These are phyloP conservation scores for Coranthus polyacanthus DNA, from an alignment of 2,797 vertebrate species.

Conservation along the genomic window DNA sequence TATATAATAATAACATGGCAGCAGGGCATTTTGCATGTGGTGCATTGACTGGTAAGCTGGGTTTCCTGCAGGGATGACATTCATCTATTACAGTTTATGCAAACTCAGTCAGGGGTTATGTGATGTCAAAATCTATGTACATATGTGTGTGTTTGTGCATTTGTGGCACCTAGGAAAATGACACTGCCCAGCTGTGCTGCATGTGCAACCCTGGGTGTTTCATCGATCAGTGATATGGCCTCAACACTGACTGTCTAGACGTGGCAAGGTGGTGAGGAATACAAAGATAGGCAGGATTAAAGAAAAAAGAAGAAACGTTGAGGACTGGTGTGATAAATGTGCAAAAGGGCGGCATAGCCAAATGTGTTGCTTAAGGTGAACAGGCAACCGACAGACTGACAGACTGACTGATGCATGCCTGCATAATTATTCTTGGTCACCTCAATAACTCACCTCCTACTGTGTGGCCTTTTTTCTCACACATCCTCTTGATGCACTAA, in stretches of 20 bases:
- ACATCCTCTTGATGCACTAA: slow-evolving; percentile 39
- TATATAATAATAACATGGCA: slow-evolving; percentile 36
- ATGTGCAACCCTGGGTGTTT: slow-evolving; percentile 64
- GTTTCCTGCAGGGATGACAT: slow-evolving; percentile 38
- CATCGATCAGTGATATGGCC: slow-evolving; percentile 74
- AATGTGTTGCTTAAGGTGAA: slow-evolving; percentile 10
- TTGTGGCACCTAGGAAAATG: slow-evolving; percentile 44
- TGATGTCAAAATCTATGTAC: slow-evolving; percentile 32
- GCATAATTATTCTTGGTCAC: slow-evolving; percentile 60
- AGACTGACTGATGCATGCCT: slow-evolving; percentile 39
- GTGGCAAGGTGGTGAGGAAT: slow-evolving; percentile 41
- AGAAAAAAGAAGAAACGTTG: slow-evolving; percentile 19
- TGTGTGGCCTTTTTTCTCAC: slow-evolving; percentile 38
- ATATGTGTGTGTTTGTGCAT: slow-evolving; percentile 29
- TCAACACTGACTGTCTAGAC: slow-evolving; percentile 62
- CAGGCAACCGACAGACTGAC: slow-evolving; percentile 19
- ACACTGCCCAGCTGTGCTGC: slow-evolving; percentile 60
- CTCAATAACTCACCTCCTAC: slow-evolving; percentile 44
- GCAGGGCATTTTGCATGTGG: slow-evolving; percentile 42
- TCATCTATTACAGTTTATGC: slow-evolving; percentile 35
- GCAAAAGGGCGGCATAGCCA: slow-evolving; percentile 7
- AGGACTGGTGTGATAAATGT: slow-evolving; percentile 27
- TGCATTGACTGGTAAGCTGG: slow-evolving; percentile 53
- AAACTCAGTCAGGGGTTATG: slow-evolving; percentile 26
- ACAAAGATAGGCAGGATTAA: slow-evolving; percentile 37